phyloP scores from a whole-genome alignment of 2,888 invertebrate genomes.

The Meiosimyza platycephala region DNA sequence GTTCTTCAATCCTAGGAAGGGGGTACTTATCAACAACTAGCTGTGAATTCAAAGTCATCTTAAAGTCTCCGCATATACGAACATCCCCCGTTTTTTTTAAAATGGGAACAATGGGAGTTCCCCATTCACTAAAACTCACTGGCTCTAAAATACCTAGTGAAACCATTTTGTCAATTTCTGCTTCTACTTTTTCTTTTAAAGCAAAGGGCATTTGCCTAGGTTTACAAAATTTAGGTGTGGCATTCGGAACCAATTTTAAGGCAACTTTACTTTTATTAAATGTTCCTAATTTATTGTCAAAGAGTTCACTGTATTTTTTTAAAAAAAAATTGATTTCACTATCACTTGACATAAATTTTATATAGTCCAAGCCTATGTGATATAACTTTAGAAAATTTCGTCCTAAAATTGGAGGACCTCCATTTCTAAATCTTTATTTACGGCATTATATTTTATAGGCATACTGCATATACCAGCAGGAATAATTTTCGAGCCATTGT shows the following conservation, averaged over 20 bases:
- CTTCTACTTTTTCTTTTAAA: slow-evolving; percentile 37
- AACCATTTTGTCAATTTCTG: slow-evolving; percentile 36
- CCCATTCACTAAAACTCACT: slow-evolving; percentile 47
- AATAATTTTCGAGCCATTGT: slow-evolving; percentile 29
- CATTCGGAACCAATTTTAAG: slow-evolving; percentile 21
- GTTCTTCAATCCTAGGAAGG: slow-evolving; percentile 49
- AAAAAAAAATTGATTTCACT: neutral
- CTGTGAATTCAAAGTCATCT: slow-evolving; percentile 49
- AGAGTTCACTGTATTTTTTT: slow-evolving; percentile 24
- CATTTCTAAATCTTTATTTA: slow-evolving; percentile 29
- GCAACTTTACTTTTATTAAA: slow-evolving; percentile 34
- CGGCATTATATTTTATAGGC: slow-evolving; percentile 27
- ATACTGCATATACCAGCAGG: slow-evolving; percentile 28
- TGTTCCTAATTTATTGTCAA: slow-evolving; percentile 25
- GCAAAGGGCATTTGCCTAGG: slow-evolving; percentile 17
- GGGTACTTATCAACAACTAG: slow-evolving; percentile 51
- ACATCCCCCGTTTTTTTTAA: slow-evolving; percentile 55
- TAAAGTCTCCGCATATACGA: slow-evolving; percentile 45
- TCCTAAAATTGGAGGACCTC: slow-evolving; percentile 34
- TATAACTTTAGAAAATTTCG: slow-evolving; percentile 30
- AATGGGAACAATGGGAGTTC: slow-evolving; percentile 41
- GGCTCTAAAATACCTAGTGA: slow-evolving; percentile 36
- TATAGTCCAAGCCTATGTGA: neutral
- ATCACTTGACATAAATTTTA: neutral
- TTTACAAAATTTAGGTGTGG: slow-evolving; percentile 36